Evolutionary conservation across 2,113 vertebrate species (phyloP), one percentile per base, ranked within the genome.

Genomic region (Eptatretus burgeri): DNA sequence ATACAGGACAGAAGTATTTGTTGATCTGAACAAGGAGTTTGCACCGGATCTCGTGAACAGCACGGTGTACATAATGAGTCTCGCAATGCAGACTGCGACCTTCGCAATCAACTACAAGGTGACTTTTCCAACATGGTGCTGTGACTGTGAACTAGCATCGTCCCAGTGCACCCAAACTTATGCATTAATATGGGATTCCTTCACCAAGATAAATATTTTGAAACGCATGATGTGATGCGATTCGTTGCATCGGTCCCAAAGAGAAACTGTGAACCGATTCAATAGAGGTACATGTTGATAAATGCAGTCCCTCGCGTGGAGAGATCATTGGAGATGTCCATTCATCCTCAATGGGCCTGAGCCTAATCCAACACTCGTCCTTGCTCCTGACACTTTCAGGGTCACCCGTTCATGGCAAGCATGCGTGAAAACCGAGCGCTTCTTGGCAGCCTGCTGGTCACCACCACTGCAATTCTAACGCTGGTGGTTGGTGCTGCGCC

Each of bases 81-180:
- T 96, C 85, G 85, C 88, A 20, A 93, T 91, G 87, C 88, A 96
- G 70, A 89, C 89, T 76, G 87, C 84, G 65, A 96, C 89, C 1
- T 96, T 95, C 13, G 88, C 87, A 53, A 93, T 96, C 74, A 96
- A 96, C 74, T 95, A 96, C 73, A 96, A 93, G 84, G 88, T 85
- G 73, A 66, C 66, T 27, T 10, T 0, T 1, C 11, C 49, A 49
- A 10, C 5, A 19, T 18, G 13, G 1, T 2, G 49, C 10, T 5
- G 53, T n/a, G 53, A 16, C 16, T n/a, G 53, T n/a, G 53, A 60
- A 18, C 18, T n/a, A 60, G 18, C 14, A 60, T 10, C 14, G 1
- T 1, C 18, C 10, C 5, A 9, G 14, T 10, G 4, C 53, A n/a
- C 5, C 18, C 4, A 5, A 60, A n/a, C 5, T 18, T 10, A 7